Percentiles rank a stretch among this genome's conserved stretches.
These are phyloP conservation scores for Antrozous pallidus DNA, from an alignment of 2,797 vertebrate species.

Conservation along the genomic window DNA sequence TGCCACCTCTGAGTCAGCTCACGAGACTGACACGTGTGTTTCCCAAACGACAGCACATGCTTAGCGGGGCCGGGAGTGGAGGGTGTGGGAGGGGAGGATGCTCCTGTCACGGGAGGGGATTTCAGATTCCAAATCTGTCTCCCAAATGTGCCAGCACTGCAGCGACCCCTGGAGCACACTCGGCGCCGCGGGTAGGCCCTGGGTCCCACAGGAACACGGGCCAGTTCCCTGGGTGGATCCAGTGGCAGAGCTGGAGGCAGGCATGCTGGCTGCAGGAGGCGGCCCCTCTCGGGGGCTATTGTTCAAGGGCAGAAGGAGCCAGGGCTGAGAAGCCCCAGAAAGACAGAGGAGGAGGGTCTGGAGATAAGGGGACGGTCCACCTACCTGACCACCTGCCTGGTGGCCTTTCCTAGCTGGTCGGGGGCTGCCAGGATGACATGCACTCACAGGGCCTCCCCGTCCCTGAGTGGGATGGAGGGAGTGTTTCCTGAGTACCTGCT, in stretches of 20 bases:
- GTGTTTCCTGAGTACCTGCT: background rate
- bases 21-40: rapidly evolving
- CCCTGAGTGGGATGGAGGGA: rapidly evolving
- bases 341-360: rapidly evolving
- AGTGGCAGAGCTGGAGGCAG: no score
- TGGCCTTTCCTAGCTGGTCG: rapidly evolving
- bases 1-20: background rate
- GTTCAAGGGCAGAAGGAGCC: background rate
- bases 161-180: rapidly evolving
- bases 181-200: no score
- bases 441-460: rapidly evolving
- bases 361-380: rapidly evolving
- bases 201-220: rapidly evolving
- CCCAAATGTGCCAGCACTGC: rapidly evolving
- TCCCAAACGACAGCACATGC: rapidly evolving
- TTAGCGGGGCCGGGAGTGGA: background rate
- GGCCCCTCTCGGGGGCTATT: rapidly evolving
- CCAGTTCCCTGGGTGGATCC: background rate
- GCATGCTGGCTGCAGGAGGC: rapidly evolving
- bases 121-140: background rate
- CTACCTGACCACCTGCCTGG: rapidly evolving
- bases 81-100: rapidly evolving
- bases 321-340: background rate
- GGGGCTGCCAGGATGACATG: background rate
- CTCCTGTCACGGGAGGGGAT: rapidly evolving